Percentiles rank a stretch among this genome's conserved stretches.
These are phyloP conservation scores for Phortica magna DNA, from an alignment of 2,888 invertebrate species.

Conservation along the genomic window DNA sequence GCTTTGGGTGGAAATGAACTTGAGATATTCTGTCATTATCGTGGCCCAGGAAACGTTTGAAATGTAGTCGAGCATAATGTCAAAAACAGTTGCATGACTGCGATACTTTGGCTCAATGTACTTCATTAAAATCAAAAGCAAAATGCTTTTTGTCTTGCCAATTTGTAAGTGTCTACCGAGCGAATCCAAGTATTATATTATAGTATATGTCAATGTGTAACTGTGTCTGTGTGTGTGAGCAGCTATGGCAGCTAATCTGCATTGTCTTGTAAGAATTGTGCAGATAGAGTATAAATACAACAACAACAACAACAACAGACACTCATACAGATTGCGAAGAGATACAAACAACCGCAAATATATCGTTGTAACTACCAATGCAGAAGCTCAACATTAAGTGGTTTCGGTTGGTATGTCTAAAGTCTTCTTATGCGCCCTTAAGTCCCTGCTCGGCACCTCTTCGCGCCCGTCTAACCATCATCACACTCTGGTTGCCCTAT, in stretches of 20 bases:
- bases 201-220: not conserved
- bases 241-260: constrained; percentile 57
- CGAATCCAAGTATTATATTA: not conserved
- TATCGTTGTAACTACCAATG: constrained; percentile 32
- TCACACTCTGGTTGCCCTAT: not conserved
- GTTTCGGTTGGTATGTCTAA: constrained; percentile 18
- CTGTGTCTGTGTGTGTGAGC: constrained; percentile 36
- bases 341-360: constrained; percentile 45
- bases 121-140: constrained; percentile 62
- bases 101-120: not conserved
- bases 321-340: not conserved
- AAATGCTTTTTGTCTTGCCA: constrained; percentile 48
- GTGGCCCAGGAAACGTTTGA: not conserved
- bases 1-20: constrained; percentile 19
- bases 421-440: not conserved
- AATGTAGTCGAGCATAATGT: not conserved
- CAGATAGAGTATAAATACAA: constrained; percentile 42
- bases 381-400: constrained; percentile 19
- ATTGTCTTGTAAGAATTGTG: constrained; percentile 55
- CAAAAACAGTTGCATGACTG: constrained; percentile 13
- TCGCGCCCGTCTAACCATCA: not conserved
- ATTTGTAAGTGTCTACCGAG: constrained; percentile 14
- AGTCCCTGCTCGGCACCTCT: not conserved
- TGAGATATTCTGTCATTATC: constrained; percentile 45
- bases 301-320: constrained; percentile 33